These are phyloP conservation scores for Aldrovandia affinis DNA, from an alignment of 2,797 vertebrate species.

Conservation along the genomic window DNA sequence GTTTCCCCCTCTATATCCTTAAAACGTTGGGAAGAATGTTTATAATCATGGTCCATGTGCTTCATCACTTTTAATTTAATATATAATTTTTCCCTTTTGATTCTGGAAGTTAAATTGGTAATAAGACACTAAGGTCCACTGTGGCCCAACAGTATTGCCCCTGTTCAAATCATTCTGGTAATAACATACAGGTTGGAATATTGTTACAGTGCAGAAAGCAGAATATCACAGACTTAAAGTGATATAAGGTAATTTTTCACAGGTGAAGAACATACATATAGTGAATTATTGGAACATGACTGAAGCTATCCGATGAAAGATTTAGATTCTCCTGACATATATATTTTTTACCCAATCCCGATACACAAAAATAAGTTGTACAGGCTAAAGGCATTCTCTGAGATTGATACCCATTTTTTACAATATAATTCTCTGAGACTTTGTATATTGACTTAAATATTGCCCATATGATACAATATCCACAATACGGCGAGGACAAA, in stretches of 20 bases:
- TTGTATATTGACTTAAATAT: too few species aligned
- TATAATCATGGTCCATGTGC: background rate
- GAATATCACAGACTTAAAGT: background rate
- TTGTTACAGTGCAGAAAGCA: background rate
- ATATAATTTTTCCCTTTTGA: background rate
- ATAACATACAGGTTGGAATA: too few species aligned
- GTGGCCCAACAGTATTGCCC: background rate
- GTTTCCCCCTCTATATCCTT: background rate
- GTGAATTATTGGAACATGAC: background rate
- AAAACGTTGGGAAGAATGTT: too few species aligned
- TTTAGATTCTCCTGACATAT: background rate
- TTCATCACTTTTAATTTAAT: background rate
- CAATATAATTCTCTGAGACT: background rate
- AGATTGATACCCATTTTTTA: background rate
- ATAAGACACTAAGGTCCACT: background rate
- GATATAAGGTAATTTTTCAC: background rate
- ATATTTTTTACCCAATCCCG: background rate
- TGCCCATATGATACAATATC: background rate
- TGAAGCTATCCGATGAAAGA: background rate
- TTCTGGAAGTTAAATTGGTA: background rate
- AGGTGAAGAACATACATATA: background rate
- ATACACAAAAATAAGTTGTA: background rate
- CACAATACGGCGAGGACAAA: background rate
- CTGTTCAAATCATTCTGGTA: background rate
- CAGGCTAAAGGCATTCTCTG: background rate